Evolutionary conservation across 2,113 vertebrate genomes (phyloP), one percentile per base, ranked within the genome.

Genomic region (Argyrosomus japonicus): DNA sequence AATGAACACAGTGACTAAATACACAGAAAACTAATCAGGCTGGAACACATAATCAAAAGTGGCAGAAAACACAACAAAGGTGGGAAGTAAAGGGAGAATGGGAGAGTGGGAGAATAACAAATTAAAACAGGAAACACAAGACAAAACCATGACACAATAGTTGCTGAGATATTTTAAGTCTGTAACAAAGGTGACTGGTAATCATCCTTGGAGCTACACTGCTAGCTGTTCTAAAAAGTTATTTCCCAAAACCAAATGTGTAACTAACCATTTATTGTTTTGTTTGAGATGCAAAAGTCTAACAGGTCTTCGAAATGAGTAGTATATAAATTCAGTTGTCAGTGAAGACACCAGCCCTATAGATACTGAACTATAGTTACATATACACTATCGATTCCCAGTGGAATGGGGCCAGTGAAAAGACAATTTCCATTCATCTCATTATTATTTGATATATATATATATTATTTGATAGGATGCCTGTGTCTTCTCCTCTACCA

Each of bases 401-500:
- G 4, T 60, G 68, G n/a, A 79, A 54, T 21, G 9, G 9, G 1
- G 25, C 8, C n/a, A n/a, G 27, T 23, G 11, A 77, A 57, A 61
- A 77, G 6, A 25, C 12, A 21, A 64, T 74, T 57, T 81, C 48
- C 53, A 69, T 32, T 75, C 36, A 40, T 40, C 36, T 40, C 7
- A 40, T 40, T 43, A 60, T 68, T 65, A 74, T 82, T 73, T 76
- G 11, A 83, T 51, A 68, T n/a, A n/a, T n/a, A n/a, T n/a, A n/a
- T n/a, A n/a, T 43, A 60, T 68, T 65, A 74, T 82, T 73, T 76
- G 11, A 83, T 51, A 68, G 29, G 36, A 40, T 40, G 36, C 14
- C 48, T n/a, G 19, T 43, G 17, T 21, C 23, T 67, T 70, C n/a
- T 65, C 36, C 29, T 56, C 48, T 29, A 27, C 36, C 54, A 45